These are phyloP conservation scores for Cetonia aurata DNA, from an alignment of 2,888 invertebrate species.

Conservation along the genomic window DNA sequence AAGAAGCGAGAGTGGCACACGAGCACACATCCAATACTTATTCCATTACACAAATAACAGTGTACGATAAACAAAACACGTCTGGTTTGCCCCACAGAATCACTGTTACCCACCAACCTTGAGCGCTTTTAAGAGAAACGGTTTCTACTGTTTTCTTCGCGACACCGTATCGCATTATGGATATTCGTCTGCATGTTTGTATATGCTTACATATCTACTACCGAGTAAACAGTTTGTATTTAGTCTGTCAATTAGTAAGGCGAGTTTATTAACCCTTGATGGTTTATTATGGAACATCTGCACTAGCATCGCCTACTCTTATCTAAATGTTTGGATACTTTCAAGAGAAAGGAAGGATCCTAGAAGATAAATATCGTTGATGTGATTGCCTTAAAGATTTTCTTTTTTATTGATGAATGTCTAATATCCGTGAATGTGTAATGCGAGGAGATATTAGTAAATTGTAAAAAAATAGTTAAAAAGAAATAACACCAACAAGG, in stretches of 20 bases:
- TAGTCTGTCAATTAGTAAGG: slow-evolving; percentile 36
- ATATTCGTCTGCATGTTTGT: neutral
- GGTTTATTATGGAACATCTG: slow-evolving; percentile 29
- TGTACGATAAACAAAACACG: slow-evolving; percentile 25
- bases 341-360: neutral
- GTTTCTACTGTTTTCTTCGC: slow-evolving; percentile 16
- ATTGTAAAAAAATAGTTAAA: too few relatives aligned
- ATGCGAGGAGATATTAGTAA: too few relatives aligned
- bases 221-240: slow-evolving; percentile 36
- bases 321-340: slow-evolving; percentile 13
- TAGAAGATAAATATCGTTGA: too few relatives aligned
- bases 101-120: slow-evolving; percentile 26
- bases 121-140: slow-evolving; percentile 24
- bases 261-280: slow-evolving; percentile 32
- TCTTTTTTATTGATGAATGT: too few relatives aligned
- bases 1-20: slow-evolving; percentile 26
- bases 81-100: slow-evolving; percentile 18
- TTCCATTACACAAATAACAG: slow-evolving; percentile 5
- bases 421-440: too few relatives aligned
- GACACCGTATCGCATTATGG: slow-evolving; percentile 24
- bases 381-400: too few relatives aligned
- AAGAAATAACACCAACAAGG: too few relatives aligned
- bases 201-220: slow-evolving; percentile 9
- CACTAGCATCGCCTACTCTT: slow-evolving; percentile 3
- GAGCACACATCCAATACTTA: neutral